Base-by-base conservation (phyloP, 1,140 invertebrate genomes). In the Cryptotermes secundus region DNA sequence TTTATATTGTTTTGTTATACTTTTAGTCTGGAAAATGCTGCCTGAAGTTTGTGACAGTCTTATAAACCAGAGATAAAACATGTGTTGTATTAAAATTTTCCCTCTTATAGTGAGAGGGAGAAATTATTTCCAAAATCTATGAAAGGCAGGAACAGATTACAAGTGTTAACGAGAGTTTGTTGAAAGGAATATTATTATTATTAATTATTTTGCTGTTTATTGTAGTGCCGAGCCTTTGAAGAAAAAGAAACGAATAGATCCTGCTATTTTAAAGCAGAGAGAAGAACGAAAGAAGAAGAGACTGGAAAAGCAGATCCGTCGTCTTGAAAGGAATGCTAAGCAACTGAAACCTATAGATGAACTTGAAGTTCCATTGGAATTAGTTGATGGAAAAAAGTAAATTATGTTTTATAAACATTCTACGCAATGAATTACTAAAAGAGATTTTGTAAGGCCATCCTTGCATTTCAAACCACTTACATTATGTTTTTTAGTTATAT, bases 231-330 rank as follows among this genome's bases (percentile, higher is more conserved):
- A 97, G 89, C 96, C 97, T 4, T 89, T 98, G 86, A 97, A 96
- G 88, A 98, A 96, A 89, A 98, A 97, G 89, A 97, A 95, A 88
- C 94, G 92, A 88, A 84, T 97, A 9, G 97, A 98, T 91, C 97
- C 96, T 38, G 90, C 91, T 24, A 90, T 98, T 42, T 86, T 96
- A 2, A 95, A 93, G 88, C 92, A 93, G 24, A 91, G 96, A 87
- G 96, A 97, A 89, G 96, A 97, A 26, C 92, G 95, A 82, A 95
- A 90, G 87, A 94, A 93, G 85, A 96, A 92, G 87, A 96, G 94
- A 89, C 86, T 98, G 34, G 96, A 97, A 88, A 97, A 97, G 89
- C 92, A 93, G 88, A 98, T 98, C 86, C 91, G 94, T 81, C 91
- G 92, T 85, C 88, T 98, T 38, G 93, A 97, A 87, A 97, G 95